Percentiles rank a stretch among this genome's conserved stretches.
These are phyloP conservation scores for Piezodorus guildinii DNA, from an alignment of 1,140 invertebrate genomes.

Conservation along the genomic window DNA sequence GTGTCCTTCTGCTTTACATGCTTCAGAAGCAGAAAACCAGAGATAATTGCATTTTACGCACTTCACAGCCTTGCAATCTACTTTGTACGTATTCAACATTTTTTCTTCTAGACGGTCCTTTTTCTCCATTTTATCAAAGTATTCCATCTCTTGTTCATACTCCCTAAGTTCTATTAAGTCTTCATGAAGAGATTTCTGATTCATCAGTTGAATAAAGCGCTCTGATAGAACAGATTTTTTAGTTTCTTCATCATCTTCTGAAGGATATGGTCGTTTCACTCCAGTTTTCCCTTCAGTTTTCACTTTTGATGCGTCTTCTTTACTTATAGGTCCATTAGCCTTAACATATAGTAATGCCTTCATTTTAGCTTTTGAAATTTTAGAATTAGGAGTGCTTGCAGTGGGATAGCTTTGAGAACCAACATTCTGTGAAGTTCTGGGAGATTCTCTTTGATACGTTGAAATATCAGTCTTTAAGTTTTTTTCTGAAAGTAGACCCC, in stretches of 20 bases:
- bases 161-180: slow-evolving; percentile 62
- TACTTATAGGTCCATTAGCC: slow-evolving; percentile 51
- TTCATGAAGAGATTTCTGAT: slow-evolving; percentile 61
- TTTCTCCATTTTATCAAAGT: slow-evolving; percentile 76
- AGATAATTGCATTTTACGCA: slow-evolving; percentile 85
- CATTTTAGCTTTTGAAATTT: slow-evolving; percentile 25
- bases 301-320: slow-evolving; percentile 51
- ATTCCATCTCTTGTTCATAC: slow-evolving; percentile 64
- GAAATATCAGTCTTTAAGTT: no score
- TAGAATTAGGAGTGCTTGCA: neutral
- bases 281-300: slow-evolving; percentile 17
- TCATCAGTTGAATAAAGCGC: slow-evolving; percentile 66
- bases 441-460: no score
- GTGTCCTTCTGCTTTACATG: slow-evolving; percentile 73
- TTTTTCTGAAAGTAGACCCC: no score
- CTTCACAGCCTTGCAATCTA: slow-evolving; percentile 73
- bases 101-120: slow-evolving; percentile 89
- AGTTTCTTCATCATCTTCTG: slow-evolving; percentile 22
- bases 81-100: slow-evolving; percentile 72
- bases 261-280: slow-evolving; percentile 16
- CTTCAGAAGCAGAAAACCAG: slow-evolving; percentile 67
- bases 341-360: slow-evolving; percentile 56
- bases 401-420: no score
- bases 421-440: no score
- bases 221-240: slow-evolving; percentile 38